phyloP scores from a whole-genome alignment of 2,888 invertebrate genomes.

The Apamea epomidion region DNA sequence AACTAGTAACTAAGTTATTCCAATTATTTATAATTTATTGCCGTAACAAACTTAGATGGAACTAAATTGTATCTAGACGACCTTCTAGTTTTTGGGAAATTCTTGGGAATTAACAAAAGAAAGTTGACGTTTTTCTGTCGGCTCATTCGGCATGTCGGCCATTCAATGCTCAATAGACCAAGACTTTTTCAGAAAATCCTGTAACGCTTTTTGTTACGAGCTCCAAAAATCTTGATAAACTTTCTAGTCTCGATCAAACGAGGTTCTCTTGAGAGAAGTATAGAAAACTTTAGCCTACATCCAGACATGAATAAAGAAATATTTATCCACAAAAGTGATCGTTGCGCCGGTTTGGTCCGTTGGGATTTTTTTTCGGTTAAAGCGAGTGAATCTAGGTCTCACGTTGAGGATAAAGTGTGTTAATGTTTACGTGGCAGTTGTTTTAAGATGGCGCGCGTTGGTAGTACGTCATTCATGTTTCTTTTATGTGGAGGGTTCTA shows the following conservation, averaged over 20 bases:
- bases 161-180: constrained; percentile 32
- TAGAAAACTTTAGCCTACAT: constrained; percentile 47
- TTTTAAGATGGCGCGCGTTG: constrained; percentile 34
- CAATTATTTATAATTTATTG: constrained; percentile 3
- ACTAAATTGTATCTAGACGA: constrained; percentile 10
- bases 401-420: constrained; percentile 51
- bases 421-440: constrained; percentile 53
- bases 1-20: neutral
- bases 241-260: constrained; percentile 48
- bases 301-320: constrained; percentile 60
- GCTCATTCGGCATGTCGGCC: neutral
- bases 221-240: constrained; percentile 55
- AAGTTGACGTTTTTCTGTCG: neutral
- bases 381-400: constrained; percentile 61
- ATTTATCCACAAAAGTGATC: constrained; percentile 61
- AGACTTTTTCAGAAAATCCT: constrained; percentile 14
- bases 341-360: constrained; percentile 44
- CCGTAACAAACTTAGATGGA: neutral
- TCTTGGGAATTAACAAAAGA: constrained; percentile 11
- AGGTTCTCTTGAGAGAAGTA: constrained; percentile 44
- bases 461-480: constrained; percentile 41
- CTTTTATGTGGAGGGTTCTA: constrained; percentile 37
- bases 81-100: neutral
- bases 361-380: constrained; percentile 54
- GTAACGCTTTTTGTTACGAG: constrained; percentile 22